Conservation (phyloP, 1,140 invertebrate genomes). For the fruit fly (Drosophila melanogaster) region Release_6_plus_ISO1_MT NT_033779.5:13971001-13971500, state of each 20-base stretch:
- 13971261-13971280: constrained; percentile 86
- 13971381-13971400: constrained; percentile 85
- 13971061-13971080: too few relatives aligned
- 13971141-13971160: constrained; percentile 62
- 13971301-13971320: constrained; percentile 86
- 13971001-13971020: too few relatives aligned
- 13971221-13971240: constrained; percentile 87
- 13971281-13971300: constrained; percentile 87
- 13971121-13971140: constrained; percentile 12
- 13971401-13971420: constrained; percentile 86
- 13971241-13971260: constrained; percentile 71
- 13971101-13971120: too few relatives aligned
- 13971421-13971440: constrained; percentile 87
- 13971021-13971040: too few relatives aligned
- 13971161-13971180: constrained; percentile 42
- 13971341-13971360: constrained; percentile 80
- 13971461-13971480: constrained; percentile 84
- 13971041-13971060: too few relatives aligned
- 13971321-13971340: constrained; percentile 86
- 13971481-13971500: constrained; percentile 72
- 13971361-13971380: constrained; percentile 74
- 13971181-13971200: constrained; percentile 52
- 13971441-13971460: constrained; percentile 85
- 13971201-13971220: constrained; percentile 83
- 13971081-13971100: too few relatives aligned